Conservation (phyloP, 2,888 invertebrate genomes). For the Scaptomyza tumidula region DNA sequence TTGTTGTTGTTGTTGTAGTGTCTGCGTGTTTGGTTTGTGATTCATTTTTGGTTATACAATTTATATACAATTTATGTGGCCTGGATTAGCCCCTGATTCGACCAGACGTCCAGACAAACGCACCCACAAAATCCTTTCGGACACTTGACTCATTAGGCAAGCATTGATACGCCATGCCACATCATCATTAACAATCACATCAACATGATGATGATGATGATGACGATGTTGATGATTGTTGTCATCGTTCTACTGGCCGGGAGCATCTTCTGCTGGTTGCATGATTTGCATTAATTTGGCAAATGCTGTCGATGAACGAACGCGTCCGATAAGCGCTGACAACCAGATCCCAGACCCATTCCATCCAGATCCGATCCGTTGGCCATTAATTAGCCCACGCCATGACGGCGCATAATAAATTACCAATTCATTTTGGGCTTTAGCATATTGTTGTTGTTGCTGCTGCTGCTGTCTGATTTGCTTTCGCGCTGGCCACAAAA, state of each 20-base stretch:
- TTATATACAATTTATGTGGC: constrained; percentile 77
- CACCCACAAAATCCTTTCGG: constrained; percentile 72
- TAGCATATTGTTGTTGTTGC: constrained; percentile 52
- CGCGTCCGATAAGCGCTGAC: constrained; percentile 77
- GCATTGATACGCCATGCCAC: constrained; percentile 63
- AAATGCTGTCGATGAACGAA: constrained; percentile 74
- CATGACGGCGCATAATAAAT: constrained; percentile 78
- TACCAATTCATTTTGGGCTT: constrained; percentile 76
- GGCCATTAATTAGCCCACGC: constrained; percentile 79
- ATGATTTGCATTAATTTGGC: constrained; percentile 81
- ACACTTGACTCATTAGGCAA: constrained; percentile 80
- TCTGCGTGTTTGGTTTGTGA: constrained; percentile 56
- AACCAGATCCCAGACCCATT: constrained; percentile 25
- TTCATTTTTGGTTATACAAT: constrained; percentile 65
- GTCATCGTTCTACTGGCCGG: constrained; percentile 33
- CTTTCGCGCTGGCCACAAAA: constrained; percentile 53
- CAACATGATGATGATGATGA: constrained; percentile 11
- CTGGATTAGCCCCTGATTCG: constrained; percentile 58
- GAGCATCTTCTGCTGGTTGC: constrained; percentile 67
- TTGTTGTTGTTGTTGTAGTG: constrained; percentile 38
- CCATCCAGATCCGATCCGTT: constrained; percentile 47
- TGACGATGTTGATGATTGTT: constrained; percentile 20
- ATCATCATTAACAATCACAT: constrained; percentile 39
- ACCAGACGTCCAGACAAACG: constrained; percentile 45
- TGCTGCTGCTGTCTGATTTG: constrained; percentile 45